Evolutionary conservation across 2,888 invertebrate genomes (phyloP), one percentile per base, ranked within the genome.

Genomic region (Vesta saturnalis): DNA sequence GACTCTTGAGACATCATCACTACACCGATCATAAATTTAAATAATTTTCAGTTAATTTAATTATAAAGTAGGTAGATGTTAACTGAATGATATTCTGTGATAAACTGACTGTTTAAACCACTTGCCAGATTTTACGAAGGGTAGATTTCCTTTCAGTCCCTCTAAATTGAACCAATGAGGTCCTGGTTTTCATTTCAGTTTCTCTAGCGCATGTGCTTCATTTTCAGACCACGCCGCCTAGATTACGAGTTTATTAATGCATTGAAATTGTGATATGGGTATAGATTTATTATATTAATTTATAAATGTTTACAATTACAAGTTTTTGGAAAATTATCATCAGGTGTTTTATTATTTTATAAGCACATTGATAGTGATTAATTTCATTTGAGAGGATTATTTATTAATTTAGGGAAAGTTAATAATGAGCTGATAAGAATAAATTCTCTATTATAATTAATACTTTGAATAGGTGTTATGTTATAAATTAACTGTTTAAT

Each of bases 141-240:
- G 64, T 62, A 65, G 64, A 67, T 67, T 60, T 62, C 58, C 60
- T 67, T 60, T 61, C 70, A 67, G 63, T 70, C 71, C 66, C 63
- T 60, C 61, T 12, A 21, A 58, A 47, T 47, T 55, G 21, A 49
- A 49, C 72, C 72, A 69, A 70, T 69, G 60, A 64, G 59, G 66
- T 59, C 43, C 23, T 47, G 60, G 43, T 54, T 55, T 61, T 19
- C 21, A 65, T 46, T 60, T 69, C 64, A 62, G 23, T 30, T 58
- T 23, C 35, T 43, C 57, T 39, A 30, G 74, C 80, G 80, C 79
- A 77, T 76, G 79, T 77, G 77, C 72, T 61, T 60, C 67, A 52
- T 43, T 56, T 61, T 47, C 71, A 77, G 78, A 81, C 80, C 81
- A 80, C 81, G 80, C 80, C 81, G 78, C 77, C 79, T 71, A 59